phyloP scores from a whole-genome alignment of 2,113 vertebrate genomes.

The Lampris incognitus region DNA sequence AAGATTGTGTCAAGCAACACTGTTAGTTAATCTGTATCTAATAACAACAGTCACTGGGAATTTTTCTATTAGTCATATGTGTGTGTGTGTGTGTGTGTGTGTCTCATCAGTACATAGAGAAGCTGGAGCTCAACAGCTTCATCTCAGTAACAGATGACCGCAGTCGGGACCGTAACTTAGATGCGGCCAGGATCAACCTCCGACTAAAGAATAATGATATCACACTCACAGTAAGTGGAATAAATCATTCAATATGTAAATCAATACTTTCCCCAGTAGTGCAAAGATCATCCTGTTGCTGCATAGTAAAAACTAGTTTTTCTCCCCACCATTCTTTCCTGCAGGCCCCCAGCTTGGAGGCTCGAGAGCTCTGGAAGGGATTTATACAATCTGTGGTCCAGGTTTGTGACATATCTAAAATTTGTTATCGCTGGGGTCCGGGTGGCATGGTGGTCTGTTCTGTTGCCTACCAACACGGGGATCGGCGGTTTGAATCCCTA shows the following conservation, averaged over 20 bases:
- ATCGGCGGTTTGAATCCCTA: too few species aligned
- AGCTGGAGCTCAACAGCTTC: constrained; percentile 77
- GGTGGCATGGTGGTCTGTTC: too few species aligned
- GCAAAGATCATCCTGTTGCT: not conserved
- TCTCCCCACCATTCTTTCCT: not conserved
- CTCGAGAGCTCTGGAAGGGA: constrained; percentile 88
- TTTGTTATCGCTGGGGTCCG: not conserved
- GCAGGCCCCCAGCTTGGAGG: constrained; percentile 83
- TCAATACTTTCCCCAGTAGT: not conserved
- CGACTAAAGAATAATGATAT: constrained; percentile 66
- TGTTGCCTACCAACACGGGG: too few species aligned
- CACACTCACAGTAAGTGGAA: constrained; percentile 80
- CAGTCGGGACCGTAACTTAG: constrained; percentile 59
- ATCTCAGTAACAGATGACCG: constrained; percentile 78
- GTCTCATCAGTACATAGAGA: constrained; percentile 83
- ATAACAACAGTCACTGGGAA: not conserved
- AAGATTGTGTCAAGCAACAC: too few species aligned
- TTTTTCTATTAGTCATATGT: not conserved
- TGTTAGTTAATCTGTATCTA: not conserved
- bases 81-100: constrained; percentile 14
- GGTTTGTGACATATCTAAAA: constrained; percentile 65
- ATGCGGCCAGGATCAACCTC: constrained; percentile 70
- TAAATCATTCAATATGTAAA: not conserved
- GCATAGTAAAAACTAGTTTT: not conserved
- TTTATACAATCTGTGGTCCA: constrained; percentile 83